Evolutionary conservation across 2,797 vertebrate genomes (phyloP).

Genomic region (Poecilia gillii): DNA sequence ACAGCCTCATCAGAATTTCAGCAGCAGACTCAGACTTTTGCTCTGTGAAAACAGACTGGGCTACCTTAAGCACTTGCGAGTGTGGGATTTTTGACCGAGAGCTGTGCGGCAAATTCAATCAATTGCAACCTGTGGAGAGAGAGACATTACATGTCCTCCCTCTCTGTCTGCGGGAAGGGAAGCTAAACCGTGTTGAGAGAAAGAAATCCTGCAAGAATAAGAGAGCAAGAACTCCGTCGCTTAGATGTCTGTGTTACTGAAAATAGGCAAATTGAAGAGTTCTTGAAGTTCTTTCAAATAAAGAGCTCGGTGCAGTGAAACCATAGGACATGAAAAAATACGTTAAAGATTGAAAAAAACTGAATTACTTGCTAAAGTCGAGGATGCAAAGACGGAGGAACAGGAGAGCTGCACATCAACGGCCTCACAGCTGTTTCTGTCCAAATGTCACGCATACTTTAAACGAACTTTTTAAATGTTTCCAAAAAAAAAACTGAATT

Average conservation of each 20-base stretch:
- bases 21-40: not conserved
- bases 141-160: not conserved
- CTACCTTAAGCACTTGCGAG: not conserved
- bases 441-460: no score
- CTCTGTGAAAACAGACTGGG: not conserved
- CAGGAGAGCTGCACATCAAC: not conserved
- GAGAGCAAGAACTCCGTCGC: not conserved
- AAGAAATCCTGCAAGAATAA: not conserved
- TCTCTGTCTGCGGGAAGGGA: not conserved
- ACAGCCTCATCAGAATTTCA: conserved; percentile 2
- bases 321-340: conserved; percentile 7
- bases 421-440: not conserved
- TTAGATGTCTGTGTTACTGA: not conserved
- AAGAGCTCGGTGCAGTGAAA: conserved; percentile 4
- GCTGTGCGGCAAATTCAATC: not conserved
- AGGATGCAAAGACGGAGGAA: not conserved
- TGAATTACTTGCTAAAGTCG: not conserved
- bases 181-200: not conserved
- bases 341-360: not conserved
- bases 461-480: no score
- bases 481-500: no score
- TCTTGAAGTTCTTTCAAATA: conserved; percentile 10
- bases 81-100: not conserved
- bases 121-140: not conserved
- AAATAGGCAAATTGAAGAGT: conserved; percentile 17